These are phyloP conservation scores for Adela reaumurella DNA, from an alignment of 2,888 invertebrate genomes.

Conservation along the genomic window DNA sequence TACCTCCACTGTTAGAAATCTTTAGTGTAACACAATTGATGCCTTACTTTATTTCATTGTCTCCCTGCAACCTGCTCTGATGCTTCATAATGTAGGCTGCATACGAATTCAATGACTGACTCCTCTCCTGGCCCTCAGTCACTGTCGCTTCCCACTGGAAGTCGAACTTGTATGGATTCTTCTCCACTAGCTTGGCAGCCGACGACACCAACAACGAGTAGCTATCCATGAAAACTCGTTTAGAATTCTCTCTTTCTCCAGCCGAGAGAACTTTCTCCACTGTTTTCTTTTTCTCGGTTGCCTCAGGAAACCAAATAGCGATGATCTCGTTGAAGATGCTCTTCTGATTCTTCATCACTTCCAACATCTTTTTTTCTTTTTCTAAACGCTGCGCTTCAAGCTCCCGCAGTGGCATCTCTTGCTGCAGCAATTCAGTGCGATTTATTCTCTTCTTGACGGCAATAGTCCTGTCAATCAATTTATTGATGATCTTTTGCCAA, in stretches of 20 bases:
- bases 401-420: constrained; percentile 58
- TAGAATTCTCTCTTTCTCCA: constrained; percentile 27
- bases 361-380: constrained; percentile 55
- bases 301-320: constrained; percentile 59
- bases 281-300: constrained; percentile 42
- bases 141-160: constrained; percentile 58
- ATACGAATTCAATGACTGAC: constrained; percentile 39
- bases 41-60: too few species aligned
- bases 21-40: too few species aligned
- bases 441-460: constrained; percentile 62
- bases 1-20: too few species aligned
- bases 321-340: constrained; percentile 65
- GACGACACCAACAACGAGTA: constrained; percentile 26
- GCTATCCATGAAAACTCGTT: constrained; percentile 31
- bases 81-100: constrained; percentile 32
- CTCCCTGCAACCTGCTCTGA: constrained; percentile 20
- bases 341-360: constrained; percentile 55
- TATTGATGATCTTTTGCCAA: constrained; percentile 62
- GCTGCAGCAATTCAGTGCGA: constrained; percentile 55
- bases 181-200: constrained; percentile 33
- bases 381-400: constrained; percentile 54
- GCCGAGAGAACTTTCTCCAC: constrained; percentile 38
- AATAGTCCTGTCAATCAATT: constrained; percentile 61
- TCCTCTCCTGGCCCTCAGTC: constrained; percentile 44
- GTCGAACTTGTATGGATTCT: constrained; percentile 41